These are phyloP conservation scores for Cheilosia urbana DNA, from an alignment of 2,888 invertebrate genomes.

Conservation along the genomic window DNA sequence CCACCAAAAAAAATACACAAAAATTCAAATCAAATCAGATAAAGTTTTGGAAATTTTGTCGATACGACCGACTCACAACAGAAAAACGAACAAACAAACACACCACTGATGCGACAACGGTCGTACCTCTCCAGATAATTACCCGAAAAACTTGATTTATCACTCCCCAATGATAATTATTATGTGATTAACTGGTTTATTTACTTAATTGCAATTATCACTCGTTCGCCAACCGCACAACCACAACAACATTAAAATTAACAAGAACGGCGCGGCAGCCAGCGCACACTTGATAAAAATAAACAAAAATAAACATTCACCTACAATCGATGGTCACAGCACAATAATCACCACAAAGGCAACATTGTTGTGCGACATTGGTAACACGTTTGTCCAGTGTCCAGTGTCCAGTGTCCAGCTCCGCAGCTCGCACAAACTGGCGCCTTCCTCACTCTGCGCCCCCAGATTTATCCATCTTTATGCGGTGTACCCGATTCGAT, in stretches of 20 bases:
- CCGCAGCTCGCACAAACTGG: slow-evolving; percentile 18
- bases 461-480: too few species aligned
- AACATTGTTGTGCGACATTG: slow-evolving; percentile 55
- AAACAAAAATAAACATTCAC: slow-evolving; percentile 39
- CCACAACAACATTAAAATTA: neutral
- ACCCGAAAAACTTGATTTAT: slow-evolving; percentile 66
- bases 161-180: slow-evolving; percentile 65
- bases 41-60: slow-evolving; percentile 46
- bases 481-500: neutral
- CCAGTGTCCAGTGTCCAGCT: slow-evolving; percentile 5
- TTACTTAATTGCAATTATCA: slow-evolving; percentile 70
- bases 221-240: slow-evolving; percentile 36
- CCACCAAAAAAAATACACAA: slow-evolving; percentile 28
- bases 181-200: slow-evolving; percentile 71
- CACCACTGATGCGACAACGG: slow-evolving; percentile 20
- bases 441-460: slow-evolving; percentile 23
- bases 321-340: neutral
- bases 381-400: slow-evolving; percentile 37
- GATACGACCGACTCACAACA: slow-evolving; percentile 31
- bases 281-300: slow-evolving; percentile 12
- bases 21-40: slow-evolving; percentile 59
- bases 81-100: slow-evolving; percentile 1
- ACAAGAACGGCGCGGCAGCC: too few species aligned
- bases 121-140: slow-evolving; percentile 68
- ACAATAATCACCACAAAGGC: neutral